Conservation (phyloP, 2,888 invertebrate genomes). For the Amblyteles armatorius region DNA sequence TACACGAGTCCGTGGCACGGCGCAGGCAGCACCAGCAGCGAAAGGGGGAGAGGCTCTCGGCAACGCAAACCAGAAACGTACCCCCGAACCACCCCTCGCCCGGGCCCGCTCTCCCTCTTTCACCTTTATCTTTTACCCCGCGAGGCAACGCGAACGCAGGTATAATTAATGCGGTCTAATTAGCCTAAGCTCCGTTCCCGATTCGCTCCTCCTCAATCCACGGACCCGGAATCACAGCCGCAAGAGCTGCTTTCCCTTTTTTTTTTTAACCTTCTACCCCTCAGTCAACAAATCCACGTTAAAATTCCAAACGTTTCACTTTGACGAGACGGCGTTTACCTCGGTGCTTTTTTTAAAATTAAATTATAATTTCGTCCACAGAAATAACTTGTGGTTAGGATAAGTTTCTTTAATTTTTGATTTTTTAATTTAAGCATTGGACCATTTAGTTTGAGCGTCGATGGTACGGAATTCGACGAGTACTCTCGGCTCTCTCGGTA, state of each 20-base stretch:
- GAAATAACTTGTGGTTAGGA: too few relatives aligned
- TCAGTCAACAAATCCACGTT: constrained; percentile 5
- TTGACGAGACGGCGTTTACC: not conserved
- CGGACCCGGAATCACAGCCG: constrained; percentile 43
- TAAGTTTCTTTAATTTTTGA: too few relatives aligned
- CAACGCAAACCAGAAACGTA: not conserved
- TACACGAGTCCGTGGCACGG: constrained; percentile 4
- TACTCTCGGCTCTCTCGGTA: not conserved
- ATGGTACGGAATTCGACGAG: constrained; percentile 5
- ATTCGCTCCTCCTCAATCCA: constrained; percentile 60
- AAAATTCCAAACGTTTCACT: constrained; percentile 49
- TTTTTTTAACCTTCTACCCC: constrained; percentile 17
- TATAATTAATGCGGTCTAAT: constrained; percentile 72
- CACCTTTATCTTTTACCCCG: constrained; percentile 57
- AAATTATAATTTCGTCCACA: not conserved
- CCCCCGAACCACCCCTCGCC: not conserved
- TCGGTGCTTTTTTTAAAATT: not conserved
- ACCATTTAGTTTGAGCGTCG: not conserved
- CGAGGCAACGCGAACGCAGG: constrained; percentile 36
- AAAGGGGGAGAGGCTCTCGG: not conserved
- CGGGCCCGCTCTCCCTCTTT: constrained; percentile 33
- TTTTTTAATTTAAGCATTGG: too few relatives aligned
- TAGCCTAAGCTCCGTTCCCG: constrained; percentile 69
- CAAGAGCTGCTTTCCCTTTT: constrained; percentile 17
- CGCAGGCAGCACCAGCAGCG: not conserved